Evolutionary conservation across 2,797 vertebrate genomes (phyloP), one percentile per base, ranked within the genome.

Genomic region (Phrynocephalus guinanensis): DNA sequence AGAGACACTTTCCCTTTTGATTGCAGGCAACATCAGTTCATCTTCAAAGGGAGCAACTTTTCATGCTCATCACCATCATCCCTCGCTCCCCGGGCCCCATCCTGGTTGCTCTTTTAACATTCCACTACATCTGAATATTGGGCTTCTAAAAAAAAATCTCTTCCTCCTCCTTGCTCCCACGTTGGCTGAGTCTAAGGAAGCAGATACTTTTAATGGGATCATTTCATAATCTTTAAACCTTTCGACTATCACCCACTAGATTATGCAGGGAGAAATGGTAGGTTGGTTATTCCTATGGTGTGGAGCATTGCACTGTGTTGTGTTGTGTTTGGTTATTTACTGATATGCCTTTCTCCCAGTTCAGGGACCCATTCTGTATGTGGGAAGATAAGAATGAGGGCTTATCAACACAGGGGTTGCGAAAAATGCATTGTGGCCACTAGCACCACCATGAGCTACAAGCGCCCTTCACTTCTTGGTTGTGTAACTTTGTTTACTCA

Each of bases 41-140:
- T 88, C 93, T 93, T 95, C 83, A 93, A 94, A 93, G 88, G 89
- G 90, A 92, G 80, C 85, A 77, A 88, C 79, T 0, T 9, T 83
- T 84, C 82, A 88, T 93, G 90, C 68, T 73, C 82, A 33, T 79
- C 75, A 24, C 38, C 56, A 9, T n/a, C 78, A 60, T 90, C 50
- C 20, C 87, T 79, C 22, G 18, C 66, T 50, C 30, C 24, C n/a
- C 30, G 16, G 1, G 6, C 38, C 24, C 26, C 15, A 13, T 30
- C n/a, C 26, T 6, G 1, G 11, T 24, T 6, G 11, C 16, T 68
- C n/a, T 78, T 91, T 92, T 82, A 72, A 83, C 87, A 88, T 80
- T 89, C 28, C 13, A 84, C 52, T 86, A 89, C 89, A 92, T 92
- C 90, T 94, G 87, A 91, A 79, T 86, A 77, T 50, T 87, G 56